Base-by-base conservation (phyloP, 2,113 vertebrate genomes). In the Zapus hudsonius region DNA sequence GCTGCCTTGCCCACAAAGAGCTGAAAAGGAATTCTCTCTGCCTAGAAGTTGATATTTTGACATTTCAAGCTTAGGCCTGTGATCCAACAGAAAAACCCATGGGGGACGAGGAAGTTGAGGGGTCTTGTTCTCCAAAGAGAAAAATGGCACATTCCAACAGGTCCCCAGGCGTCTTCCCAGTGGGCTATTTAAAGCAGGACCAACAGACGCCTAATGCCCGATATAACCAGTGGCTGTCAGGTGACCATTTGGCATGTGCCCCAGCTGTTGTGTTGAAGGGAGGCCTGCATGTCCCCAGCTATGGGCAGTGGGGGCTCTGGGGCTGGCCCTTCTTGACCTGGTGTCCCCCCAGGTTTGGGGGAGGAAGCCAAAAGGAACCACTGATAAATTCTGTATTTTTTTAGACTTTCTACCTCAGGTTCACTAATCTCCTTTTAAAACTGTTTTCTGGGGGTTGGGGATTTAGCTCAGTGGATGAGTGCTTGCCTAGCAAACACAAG, bases 141-240 rank as follows among this genome's bases (percentile, higher is more conserved):
- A 59, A 23, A 38, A 80, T 40, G 66, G 84, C 67, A 29, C 95
- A 89, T 97, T 94, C 95, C 89, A 90, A n/a, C 47, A 42, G 86
- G 75, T 61, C 87, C 63, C 61, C 72, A 52, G 84, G 75, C 91
- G 6, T 36, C 86, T 87, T 91, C 79, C 73, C 91, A 85, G 84
- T 10, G 38, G 40, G 52, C 92, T 97, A 96, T 96, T 97, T 97
- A 96, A 96, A 96, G 96, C 59, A 0, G 42, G 67, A 75, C 94
- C 84, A 75, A 44, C 74, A 66, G 86, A 52, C 0, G 27, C 89
- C 42, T 86, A 72, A 69, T 80, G 89, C 95, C 92, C 23, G 6
- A 67, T 96, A 95, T 94, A 96, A 85, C 86, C 47, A 47, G 84
- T 44, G 36, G 12, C 87, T 17, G 0, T 96, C 95, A 95, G 93